Base-by-base conservation (phyloP, 2,797 vertebrate genomes). In the Astyanax mexicanus region DNA sequence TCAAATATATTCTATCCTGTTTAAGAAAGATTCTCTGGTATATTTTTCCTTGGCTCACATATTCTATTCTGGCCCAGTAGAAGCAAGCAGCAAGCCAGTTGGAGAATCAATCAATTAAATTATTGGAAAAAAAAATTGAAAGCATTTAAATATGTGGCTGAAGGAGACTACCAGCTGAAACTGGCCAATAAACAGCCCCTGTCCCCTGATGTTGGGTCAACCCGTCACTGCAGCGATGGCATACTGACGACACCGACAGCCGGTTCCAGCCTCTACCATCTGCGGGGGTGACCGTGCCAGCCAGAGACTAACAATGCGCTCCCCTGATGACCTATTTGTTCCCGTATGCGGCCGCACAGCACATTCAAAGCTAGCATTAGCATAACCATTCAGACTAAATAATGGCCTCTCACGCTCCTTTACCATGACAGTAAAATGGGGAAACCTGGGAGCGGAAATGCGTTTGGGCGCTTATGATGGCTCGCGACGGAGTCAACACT, bases 81-180 rank as follows among this genome's bases (percentile, higher is more conserved):
- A 42, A 6, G 2, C 11, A 32, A 21, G 29, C 12, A n/a, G 5
- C 44, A 9, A 60, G 49, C 57, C 55, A 75, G 70, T 32, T 77
- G 52, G 54, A 78, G 10, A 52, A 23, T 19, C 37, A 67, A 74
- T 25, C 35, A 19, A 69, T 76, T 77, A 65, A 60, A 79, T 68
- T 61, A 58, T 55, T n/a, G n/a, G n/a, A 55, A 77, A 54, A 58
- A 85, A 87, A 91, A 88, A 89, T 88, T 84, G 83, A 80, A 82
- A 80, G 72, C 64, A 52, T 74, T 75, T 65, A 83, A 84, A 85
- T 86, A 84, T 81, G 76, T 65, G 54, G n/a, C 11, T 84, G 83
- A 88, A 81, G 61, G 37, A 67, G 12, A 75, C 35, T 19, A n/a
- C 15, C 40, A 58, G 35, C 35, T 40, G 58, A 75, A 69, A 65